Evolutionary conservation across 2,888 invertebrate species (phyloP).

Genomic region (Phortica magna): DNA sequence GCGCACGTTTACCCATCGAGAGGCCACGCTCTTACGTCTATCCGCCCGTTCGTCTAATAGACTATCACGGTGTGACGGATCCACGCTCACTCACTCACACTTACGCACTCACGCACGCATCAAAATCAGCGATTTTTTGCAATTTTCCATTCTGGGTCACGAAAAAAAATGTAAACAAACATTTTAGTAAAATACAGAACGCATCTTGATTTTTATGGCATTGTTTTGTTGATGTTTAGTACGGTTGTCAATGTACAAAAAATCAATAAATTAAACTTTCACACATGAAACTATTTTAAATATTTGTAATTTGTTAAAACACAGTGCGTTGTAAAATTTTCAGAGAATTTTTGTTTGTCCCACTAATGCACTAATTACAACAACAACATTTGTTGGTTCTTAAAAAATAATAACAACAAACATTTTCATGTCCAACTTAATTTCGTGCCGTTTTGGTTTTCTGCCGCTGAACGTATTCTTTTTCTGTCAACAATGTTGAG

Average conservation of each 20-base stretch:
- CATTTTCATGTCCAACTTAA: no score
- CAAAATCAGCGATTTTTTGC: slow-evolving; percentile 1
- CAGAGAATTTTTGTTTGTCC: neutral
- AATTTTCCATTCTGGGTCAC: slow-evolving; percentile 18
- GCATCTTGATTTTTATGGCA: slow-evolving; percentile 12
- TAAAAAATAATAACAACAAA: no score
- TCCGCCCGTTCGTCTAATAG: neutral
- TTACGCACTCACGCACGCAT: slow-evolving; percentile 34
- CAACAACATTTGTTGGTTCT: no score
- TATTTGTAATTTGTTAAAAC: slow-evolving; percentile 50
- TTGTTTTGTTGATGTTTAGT: slow-evolving; percentile 29
- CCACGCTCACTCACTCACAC: slow-evolving; percentile 43
- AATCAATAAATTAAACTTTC: slow-evolving; percentile 50
- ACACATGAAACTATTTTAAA: slow-evolving; percentile 47
- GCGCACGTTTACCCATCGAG: slow-evolving; percentile 52
- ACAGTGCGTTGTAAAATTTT: slow-evolving; percentile 3
- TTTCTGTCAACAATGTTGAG: no score
- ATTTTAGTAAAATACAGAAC: slow-evolving; percentile 36
- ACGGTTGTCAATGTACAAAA: slow-evolving; percentile 46
- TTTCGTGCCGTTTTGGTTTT: no score
- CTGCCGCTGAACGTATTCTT: no score
- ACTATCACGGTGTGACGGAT: neutral
- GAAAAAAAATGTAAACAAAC: slow-evolving; percentile 58
- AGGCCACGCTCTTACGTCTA: slow-evolving; percentile 5
- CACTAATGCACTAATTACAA: no score